Conservation (phyloP, 1,140 invertebrate species). For the Calephelis virginiensis region DNA sequence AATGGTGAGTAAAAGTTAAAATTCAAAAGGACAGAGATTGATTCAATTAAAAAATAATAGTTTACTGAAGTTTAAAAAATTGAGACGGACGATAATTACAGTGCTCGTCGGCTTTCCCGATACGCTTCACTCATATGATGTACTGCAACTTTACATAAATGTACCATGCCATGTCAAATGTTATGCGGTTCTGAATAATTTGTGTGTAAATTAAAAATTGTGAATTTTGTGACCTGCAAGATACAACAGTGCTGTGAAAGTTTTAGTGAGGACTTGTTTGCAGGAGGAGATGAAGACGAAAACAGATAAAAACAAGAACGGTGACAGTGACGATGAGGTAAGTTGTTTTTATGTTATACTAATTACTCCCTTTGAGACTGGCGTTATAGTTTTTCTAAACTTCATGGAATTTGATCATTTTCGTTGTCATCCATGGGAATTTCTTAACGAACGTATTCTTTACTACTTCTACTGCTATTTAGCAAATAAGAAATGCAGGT, state of each 20-base stretch:
- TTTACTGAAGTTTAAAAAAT: not conserved
- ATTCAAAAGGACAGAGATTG: slow-evolving; percentile 23
- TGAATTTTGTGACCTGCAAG: slow-evolving; percentile 47
- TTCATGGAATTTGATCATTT: no score
- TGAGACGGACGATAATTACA: not conserved
- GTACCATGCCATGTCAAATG: slow-evolving; percentile 71
- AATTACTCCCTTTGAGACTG: not conserved
- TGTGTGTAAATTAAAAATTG: slow-evolving; percentile 54
- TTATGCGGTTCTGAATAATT: slow-evolving; percentile 69
- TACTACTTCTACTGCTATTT: no score
- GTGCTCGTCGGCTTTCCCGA: slow-evolving; percentile 50
- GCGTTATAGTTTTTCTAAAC: not conserved
- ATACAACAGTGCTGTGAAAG: slow-evolving; percentile 59
- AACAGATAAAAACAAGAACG: slow-evolving; percentile 69
- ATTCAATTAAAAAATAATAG: not conserved
- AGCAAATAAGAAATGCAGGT: no score
- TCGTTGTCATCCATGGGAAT: not conserved
- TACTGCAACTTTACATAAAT: slow-evolving; percentile 24
- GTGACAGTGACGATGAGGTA: slow-evolving; percentile 64
- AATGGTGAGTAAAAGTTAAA: slow-evolving; percentile 44
- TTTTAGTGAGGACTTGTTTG: slow-evolving; percentile 56
- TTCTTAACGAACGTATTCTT: no score
- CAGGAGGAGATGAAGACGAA: slow-evolving; percentile 74
- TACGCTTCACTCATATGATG: slow-evolving; percentile 46
- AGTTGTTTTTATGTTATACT: slow-evolving; percentile 33